Conservation (phyloP, 2,888 invertebrate genomes). For the Brassicogethes aeneus region DNA sequence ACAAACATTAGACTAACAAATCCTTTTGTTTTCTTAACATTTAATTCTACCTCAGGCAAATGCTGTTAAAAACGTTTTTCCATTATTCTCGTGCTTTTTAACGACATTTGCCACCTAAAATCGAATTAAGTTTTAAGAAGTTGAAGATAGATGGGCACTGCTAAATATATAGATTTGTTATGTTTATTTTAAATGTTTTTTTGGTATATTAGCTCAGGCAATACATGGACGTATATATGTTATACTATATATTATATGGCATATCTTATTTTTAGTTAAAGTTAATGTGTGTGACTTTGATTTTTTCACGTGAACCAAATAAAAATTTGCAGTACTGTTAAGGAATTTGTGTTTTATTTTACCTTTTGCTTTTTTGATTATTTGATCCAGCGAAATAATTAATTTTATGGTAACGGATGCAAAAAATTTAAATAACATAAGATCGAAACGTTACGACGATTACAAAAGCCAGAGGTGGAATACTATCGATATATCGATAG, state of each 20-base stretch:
- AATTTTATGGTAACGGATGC: no score
- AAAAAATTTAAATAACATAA: no score
- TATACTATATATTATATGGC: background rate
- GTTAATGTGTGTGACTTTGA: background rate
- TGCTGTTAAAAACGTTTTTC: background rate
- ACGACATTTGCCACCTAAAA: no score
- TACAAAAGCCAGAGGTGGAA: no score
- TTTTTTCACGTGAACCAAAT: background rate
- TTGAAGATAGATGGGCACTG: background rate
- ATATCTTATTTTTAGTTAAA: no score
- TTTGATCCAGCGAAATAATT: no score
- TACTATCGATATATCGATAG: no score
- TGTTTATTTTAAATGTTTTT: background rate
- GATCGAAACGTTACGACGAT: conserved; percentile 32
- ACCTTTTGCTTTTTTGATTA: no score
- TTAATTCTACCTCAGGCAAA: background rate
- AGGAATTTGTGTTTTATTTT: background rate
- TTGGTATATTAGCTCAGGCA: background rate
- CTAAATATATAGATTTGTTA: background rate
- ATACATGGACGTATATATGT: background rate
- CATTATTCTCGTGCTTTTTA: no score
- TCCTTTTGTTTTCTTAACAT: background rate
- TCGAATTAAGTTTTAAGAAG: background rate
- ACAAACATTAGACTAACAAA: no score
- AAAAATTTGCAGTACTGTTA: background rate